Evolutionary conservation across 2,797 vertebrate species (phyloP).

Genomic region (Aeoliscus strigatus): DNA sequence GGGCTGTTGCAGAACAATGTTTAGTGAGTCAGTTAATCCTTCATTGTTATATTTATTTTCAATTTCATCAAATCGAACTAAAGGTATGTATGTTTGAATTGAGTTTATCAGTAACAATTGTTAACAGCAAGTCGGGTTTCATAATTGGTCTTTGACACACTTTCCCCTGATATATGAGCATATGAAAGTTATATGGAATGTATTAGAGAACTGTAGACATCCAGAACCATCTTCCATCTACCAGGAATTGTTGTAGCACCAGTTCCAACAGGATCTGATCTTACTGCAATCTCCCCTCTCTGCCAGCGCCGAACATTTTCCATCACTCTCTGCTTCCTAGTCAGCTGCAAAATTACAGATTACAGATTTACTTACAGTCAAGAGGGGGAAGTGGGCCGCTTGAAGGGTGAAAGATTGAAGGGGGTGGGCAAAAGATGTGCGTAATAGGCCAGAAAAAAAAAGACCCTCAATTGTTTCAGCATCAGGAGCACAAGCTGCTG

Average conservation of each 20-base stretch:
- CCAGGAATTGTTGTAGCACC: constrained; percentile 13
- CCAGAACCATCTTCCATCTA: not conserved
- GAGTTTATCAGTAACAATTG: too few relatives aligned
- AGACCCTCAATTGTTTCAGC: constrained; percentile 30
- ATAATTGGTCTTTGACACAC: not conserved
- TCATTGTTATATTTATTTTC: too few relatives aligned
- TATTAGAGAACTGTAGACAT: not conserved
- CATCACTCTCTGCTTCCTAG: constrained; percentile 55
- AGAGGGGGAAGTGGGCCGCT: constrained; percentile 42
- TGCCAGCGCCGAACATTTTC: constrained; percentile 48
- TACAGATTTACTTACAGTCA: constrained; percentile 49
- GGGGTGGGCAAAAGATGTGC: constrained; percentile 9
- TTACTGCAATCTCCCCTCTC: constrained; percentile 23
- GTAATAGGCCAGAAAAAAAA: constrained; percentile 15
- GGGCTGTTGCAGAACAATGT: too few relatives aligned
- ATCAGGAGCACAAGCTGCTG: constrained; percentile 33
- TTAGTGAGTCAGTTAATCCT: too few relatives aligned
- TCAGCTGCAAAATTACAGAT: constrained; percentile 69
- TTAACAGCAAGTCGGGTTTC: too few relatives aligned
- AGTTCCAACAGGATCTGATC: constrained; percentile 19
- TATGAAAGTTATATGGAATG: constrained; percentile 2
- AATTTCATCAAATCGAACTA: too few relatives aligned
- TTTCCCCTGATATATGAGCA: too few relatives aligned
- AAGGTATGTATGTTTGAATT: too few relatives aligned
- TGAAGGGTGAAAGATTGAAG: constrained; percentile 9